phyloP scores from a whole-genome alignment of 2,888 invertebrate species.

The Cosmia trapezina region DNA sequence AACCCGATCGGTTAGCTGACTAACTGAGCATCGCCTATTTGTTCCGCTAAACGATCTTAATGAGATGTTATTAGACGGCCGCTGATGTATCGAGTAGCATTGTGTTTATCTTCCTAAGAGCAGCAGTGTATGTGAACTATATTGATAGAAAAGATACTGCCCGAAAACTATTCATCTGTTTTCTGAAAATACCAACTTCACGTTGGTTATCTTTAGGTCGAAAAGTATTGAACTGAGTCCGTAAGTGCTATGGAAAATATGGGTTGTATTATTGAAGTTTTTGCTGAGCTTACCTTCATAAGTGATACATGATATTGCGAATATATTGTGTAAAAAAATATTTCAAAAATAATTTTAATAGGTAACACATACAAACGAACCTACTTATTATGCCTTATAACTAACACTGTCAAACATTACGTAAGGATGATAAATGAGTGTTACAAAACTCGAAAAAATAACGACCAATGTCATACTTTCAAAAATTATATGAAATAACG shows the following conservation, averaged over 20 bases:
- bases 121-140: background rate
- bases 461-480: conserved; percentile 64
- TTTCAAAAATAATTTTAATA: conserved; percentile 12
- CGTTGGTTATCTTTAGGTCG: background rate
- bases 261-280: conserved; percentile 1
- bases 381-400: conserved; percentile 55
- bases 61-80: conserved; percentile 43
- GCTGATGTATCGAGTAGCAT: conserved; percentile 39
- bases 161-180: background rate
- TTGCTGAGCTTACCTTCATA: conserved; percentile 22
- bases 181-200: background rate
- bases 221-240: background rate
- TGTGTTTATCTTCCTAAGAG: conserved; percentile 16
- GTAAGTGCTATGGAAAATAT: no score
- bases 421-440: conserved; percentile 46
- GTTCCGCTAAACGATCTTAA: conserved; percentile 49
- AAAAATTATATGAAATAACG: conserved; percentile 60
- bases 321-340: conserved; percentile 28
- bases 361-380: conserved; percentile 32
- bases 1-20: conserved; percentile 24
- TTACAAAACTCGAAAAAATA: conserved; percentile 47
- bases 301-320: no score
- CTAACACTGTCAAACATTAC: conserved; percentile 53
- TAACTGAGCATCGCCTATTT: conserved; percentile 45
- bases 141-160: background rate